These are phyloP conservation scores for Scaptomyza cyrtandrae DNA, from an alignment of 2,888 invertebrate genomes.

Conservation along the genomic window DNA sequence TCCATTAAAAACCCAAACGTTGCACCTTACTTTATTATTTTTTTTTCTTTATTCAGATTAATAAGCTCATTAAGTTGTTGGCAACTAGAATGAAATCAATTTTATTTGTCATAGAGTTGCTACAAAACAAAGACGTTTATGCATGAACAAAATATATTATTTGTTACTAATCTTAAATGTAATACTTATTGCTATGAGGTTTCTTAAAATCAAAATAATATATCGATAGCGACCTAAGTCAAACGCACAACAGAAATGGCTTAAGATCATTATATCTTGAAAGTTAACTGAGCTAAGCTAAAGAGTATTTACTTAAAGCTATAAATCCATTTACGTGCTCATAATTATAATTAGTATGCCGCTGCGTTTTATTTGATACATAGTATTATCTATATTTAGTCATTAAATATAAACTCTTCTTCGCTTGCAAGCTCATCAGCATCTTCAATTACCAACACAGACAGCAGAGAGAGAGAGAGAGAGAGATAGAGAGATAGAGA, in stretches of 20 bases:
- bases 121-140: too few species aligned
- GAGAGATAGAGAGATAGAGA: constrained; percentile 5
- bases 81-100: not conserved
- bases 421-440: constrained; percentile 42
- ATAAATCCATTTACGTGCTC: not conserved
- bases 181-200: too few species aligned
- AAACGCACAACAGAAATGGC: not conserved
- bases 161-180: too few species aligned
- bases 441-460: constrained; percentile 63
- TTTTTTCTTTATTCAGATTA: constrained; percentile 44
- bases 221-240: not conserved
- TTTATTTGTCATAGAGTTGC: not conserved
- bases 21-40: constrained; percentile 11
- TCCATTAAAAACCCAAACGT: constrained; percentile 62
- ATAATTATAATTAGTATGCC: not conserved
- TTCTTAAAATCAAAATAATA: not conserved
- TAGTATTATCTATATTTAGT: not conserved
- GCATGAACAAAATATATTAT: too few species aligned
- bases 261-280: not conserved
- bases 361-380: not conserved
- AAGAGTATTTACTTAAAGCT: too few species aligned
- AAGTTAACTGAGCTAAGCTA: not conserved
- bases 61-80: constrained; percentile 36
- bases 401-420: constrained; percentile 38
- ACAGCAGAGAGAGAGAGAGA: constrained; percentile 1